Evolutionary conservation across 2,888 invertebrate genomes (phyloP).

Genomic region (Apamea epomidion): DNA sequence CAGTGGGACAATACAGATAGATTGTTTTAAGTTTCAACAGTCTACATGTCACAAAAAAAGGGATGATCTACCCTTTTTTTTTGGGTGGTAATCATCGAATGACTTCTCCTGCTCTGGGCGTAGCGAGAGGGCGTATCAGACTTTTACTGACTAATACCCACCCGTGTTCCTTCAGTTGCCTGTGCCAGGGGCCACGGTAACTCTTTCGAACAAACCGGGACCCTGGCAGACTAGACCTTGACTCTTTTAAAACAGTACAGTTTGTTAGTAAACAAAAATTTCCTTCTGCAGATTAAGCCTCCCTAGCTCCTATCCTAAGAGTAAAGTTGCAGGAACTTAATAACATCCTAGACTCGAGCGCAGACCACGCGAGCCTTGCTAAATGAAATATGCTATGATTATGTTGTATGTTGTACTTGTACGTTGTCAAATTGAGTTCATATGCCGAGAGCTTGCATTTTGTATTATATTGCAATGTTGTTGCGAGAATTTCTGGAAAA

Average conservation of each 20-base stretch:
- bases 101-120: no score
- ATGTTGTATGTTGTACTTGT: slow-evolving; percentile 43
- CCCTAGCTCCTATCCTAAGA: slow-evolving; percentile 50
- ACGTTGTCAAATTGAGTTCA: slow-evolving; percentile 60
- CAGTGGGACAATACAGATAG: no score
- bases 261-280: background rate
- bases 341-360: slow-evolving; percentile 65
- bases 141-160: no score
- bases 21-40: no score
- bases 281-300: background rate
- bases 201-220: no score
- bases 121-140: no score
- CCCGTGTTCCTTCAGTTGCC: no score
- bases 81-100: no score
- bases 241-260: background rate
- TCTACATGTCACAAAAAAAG: no score
- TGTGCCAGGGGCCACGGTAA: no score
- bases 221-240: no score
- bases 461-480: slow-evolving; percentile 37
- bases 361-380: slow-evolving; percentile 61
- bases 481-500: slow-evolving; percentile 11
- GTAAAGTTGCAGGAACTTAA: slow-evolving; percentile 65
- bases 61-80: no score
- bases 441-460: slow-evolving; percentile 45
- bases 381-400: slow-evolving; percentile 71